A percentile compares a stretch with the other conserved stretches of the same genome.
These are phyloP conservation scores for Corythornis cristatus DNA, from an alignment of 2,113 vertebrate genomes.

Conservation along the genomic window DNA sequence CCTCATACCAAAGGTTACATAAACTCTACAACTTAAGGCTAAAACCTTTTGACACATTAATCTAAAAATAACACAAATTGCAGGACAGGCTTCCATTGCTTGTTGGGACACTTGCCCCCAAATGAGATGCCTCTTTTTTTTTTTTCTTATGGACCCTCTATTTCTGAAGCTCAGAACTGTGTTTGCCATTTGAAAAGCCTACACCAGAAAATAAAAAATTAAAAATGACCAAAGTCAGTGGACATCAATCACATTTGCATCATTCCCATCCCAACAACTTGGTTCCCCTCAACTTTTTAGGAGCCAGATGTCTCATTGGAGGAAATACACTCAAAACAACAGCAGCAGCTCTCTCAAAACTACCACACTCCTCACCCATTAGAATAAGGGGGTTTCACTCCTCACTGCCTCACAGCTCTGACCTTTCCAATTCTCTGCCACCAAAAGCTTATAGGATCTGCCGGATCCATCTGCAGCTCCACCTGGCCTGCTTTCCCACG, in stretches of 20 bases:
- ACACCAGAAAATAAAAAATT: not conserved
- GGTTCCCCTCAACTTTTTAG: not conserved
- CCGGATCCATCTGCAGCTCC: conserved; percentile 57
- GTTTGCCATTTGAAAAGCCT: not conserved
- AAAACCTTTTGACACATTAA: conserved; percentile 36
- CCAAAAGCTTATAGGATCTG: conserved; percentile 69
- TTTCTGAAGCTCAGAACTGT: not conserved
- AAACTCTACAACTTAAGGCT: conserved; percentile 20
- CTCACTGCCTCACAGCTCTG: conserved; percentile 10
- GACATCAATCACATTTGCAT: not conserved
- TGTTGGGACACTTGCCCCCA: not conserved
- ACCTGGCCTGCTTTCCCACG: conserved; percentile 60
- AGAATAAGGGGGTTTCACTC: not conserved
- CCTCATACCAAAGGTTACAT: conserved; percentile 10
- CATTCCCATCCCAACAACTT: accelerated
- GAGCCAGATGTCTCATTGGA: not conserved
- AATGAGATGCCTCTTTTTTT: not conserved
- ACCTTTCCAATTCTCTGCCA: conserved; percentile 62
- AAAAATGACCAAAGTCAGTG: not conserved
- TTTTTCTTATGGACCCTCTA: not conserved
- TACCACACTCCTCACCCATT: not conserved
- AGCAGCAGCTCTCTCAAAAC: not conserved
- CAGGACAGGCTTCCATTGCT: not conserved
- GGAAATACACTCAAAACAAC: not conserved
- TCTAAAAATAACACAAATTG: conserved; percentile 34